Evolutionary conservation across 2,113 vertebrate genomes (phyloP), one percentile per base, ranked within the genome.

Genomic region (Phainopepla nitens): DNA sequence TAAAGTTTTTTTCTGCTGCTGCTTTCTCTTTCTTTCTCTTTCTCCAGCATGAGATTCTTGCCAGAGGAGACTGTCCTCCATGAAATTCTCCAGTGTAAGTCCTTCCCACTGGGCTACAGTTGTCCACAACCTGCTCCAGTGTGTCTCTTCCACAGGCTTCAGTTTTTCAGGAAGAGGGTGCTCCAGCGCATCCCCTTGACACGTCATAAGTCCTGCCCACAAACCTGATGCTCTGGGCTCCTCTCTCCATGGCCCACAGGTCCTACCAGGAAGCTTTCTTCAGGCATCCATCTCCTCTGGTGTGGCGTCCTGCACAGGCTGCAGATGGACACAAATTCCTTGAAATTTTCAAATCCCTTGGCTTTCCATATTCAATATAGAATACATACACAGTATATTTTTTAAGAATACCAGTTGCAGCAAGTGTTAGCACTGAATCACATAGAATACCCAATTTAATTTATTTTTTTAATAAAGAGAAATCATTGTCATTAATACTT

Each of bases 151-250:
- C 28, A n/a, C 6, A 41, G 24, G 20, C 29, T 68, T n/a, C 23
- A 53, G 20, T n/a, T 20, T n/a, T 47, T 60, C 39, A 45, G 17
- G 39, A 65, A 23, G 11, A 53, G 16, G 7, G 5, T 41, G 7
- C 5, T 53, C 7, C 39, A 60, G 13, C 21, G 23, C 7, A 11
- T 28, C 7, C 21, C 11, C 9, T 17, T 6, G 2, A 22, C 0
- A 6, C 19, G 8, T 58, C 19, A 7, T 16, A 51, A 21, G 5
- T 45, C 53, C 23, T 82, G 23, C 17, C 33, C 5, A 7, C 11
- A 73, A 24, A 66, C 13, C 9, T n/a, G 9, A 9, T 45, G 13
- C 11, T 19, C 15, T 39, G 33, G 33, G 15, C 8, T 58, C 4
- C 33, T 45, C 19, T 18, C 16, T 60, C n/a, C 24, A 7, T 2